Base-by-base conservation (phyloP, 2,113 vertebrate genomes). In the Excalfactoria chinensis region DNA sequence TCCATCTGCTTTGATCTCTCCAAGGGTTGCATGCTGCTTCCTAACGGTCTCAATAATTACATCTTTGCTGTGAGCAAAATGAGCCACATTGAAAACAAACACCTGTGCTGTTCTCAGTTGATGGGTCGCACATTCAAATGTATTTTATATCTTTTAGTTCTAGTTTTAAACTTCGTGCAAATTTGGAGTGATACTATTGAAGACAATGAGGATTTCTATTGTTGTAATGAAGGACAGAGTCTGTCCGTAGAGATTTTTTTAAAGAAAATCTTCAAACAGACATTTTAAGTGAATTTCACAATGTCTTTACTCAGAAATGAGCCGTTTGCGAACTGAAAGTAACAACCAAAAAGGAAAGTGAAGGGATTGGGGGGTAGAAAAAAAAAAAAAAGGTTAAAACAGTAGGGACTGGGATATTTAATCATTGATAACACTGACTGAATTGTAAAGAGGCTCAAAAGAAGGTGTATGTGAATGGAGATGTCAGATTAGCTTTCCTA, bases 401-500 rank as follows among this genome's bases (percentile, higher is more conserved):
- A 95, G 95, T 93, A 95, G 93, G 80, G 88, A 95, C 89, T 82
- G 80, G 93, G 84, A 71, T 94, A 94, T 95, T 95, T 95, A 96
- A 95, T 94, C 93, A 97, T 94, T 90, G 91, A 95, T 95, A 97
- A 84, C 86, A 84, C 78, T 93, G 88, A 58, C 48, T 91, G 94
- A 96, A 96, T 93, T 96, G 75, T 95, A 93, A 95, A 94, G 86
- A 95, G 68, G 90, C 95, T 97, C 91, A 95, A 95, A 97, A 95
- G 93, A 84, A 94, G 90, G 66, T 89, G 72, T 78, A 25, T 95
- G 84, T 95, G 95, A 95, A 96, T 95, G 94, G 93, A 97, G 96
- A 95, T 95, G 94, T 95, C 95, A 96, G 93, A 95, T 96, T 96
- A 92, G 72, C 93, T 95, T 97, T 96, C 94, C 92, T 95, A 89